Evolutionary conservation across 2,888 invertebrate genomes (phyloP).

Genomic region (Leptinotarsa rubiginosa): DNA sequence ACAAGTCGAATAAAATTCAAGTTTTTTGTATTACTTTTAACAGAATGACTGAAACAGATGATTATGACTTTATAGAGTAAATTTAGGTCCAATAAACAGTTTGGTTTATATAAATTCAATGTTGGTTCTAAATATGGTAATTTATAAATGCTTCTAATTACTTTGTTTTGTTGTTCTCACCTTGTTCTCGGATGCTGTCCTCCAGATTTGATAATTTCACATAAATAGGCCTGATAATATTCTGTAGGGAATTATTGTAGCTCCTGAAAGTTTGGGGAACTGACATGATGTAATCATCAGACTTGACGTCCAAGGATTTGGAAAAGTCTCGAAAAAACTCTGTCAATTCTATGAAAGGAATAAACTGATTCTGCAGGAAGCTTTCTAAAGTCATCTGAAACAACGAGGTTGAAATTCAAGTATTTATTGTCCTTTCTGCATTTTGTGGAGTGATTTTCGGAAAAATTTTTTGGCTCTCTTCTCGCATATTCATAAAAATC

Average conservation of each 20-base stretch:
- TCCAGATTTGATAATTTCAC: conserved; percentile 56
- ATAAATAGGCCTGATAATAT: conserved; percentile 57
- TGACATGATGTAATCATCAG: conserved; percentile 39
- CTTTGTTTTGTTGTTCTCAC: conserved; percentile 41
- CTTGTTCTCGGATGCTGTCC: conserved; percentile 58
- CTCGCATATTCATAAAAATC: too few species aligned
- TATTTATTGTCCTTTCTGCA: not conserved
- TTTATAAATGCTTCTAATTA: too few species aligned
- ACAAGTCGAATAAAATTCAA: too few species aligned
- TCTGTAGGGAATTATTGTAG: conserved; percentile 55
- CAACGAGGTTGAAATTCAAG: not conserved
- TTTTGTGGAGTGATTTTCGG: not conserved
- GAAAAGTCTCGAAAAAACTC: conserved; percentile 59
- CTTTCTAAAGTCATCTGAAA: conserved; percentile 52
- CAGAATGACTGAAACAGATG: too few species aligned
- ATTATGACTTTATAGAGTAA: too few species aligned
- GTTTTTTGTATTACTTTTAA: too few species aligned
- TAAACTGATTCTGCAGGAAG: conserved; percentile 57
- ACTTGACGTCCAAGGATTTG: conserved; percentile 40
- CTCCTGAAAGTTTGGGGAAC: conserved; percentile 59
- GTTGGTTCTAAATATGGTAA: too few species aligned
- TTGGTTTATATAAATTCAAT: too few species aligned
- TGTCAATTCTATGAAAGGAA: conserved; percentile 60
- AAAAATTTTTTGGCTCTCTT: too few species aligned
- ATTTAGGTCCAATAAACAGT: too few species aligned